Conservation (phyloP, 2,113 vertebrate genomes). For the Glaucomys volans region DNA sequence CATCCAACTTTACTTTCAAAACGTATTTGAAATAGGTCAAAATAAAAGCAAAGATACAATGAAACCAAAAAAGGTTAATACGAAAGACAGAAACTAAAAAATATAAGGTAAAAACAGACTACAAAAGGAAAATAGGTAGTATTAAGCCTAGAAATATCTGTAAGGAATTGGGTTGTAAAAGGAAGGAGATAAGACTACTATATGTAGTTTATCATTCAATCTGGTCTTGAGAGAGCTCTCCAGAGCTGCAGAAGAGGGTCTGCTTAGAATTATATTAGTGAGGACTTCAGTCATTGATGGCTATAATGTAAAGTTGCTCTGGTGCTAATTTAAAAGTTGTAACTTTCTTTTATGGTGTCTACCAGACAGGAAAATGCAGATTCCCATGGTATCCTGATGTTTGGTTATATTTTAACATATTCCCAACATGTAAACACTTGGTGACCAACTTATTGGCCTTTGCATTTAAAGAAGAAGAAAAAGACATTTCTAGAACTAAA, state of each 20-base stretch:
- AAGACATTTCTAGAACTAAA: not conserved
- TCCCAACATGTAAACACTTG: not conserved
- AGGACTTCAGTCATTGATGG: too few species aligned
- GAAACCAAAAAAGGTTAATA: constrained; percentile 38
- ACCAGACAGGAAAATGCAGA: not conserved
- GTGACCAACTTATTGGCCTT: not conserved
- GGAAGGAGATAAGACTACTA: not conserved
- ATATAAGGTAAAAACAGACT: not conserved
- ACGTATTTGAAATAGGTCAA: not conserved
- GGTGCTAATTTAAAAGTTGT: not conserved
- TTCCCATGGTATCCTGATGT: not conserved
- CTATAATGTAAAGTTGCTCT: not conserved
- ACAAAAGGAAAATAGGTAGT: not conserved
- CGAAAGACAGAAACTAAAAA: not conserved
- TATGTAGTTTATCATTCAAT: not conserved
- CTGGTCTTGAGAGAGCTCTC: not conserved
- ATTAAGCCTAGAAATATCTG: not conserved
- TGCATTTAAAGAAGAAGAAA: not conserved
- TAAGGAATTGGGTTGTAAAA: not conserved
- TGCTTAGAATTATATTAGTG: not conserved
- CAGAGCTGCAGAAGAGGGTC: not conserved
- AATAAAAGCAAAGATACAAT: constrained; percentile 14
- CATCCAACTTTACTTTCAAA: constrained; percentile 24
- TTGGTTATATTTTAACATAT: not conserved
- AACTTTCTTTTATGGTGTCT: not conserved